Evolutionary conservation across 2,888 invertebrate genomes (phyloP).

Genomic region (Mechanitis mazaeus): DNA sequence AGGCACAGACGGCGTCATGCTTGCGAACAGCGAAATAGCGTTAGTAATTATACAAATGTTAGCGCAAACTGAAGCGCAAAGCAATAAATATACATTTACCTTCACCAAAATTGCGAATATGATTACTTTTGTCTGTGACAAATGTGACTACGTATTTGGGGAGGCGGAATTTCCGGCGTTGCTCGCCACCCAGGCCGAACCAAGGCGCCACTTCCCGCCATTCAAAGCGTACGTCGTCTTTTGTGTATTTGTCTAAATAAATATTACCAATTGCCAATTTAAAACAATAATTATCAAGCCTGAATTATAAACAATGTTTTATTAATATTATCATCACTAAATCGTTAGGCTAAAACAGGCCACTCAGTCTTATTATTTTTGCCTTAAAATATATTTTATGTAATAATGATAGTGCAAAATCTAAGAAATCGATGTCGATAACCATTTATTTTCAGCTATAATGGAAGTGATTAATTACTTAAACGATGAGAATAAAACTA

Average conservation of each 20-base stretch:
- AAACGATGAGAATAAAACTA: constrained; percentile 9
- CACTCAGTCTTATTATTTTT: constrained; percentile 11
- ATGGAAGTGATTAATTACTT: constrained; percentile 17
- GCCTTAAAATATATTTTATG: background rate
- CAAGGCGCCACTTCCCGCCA: constrained; percentile 77
- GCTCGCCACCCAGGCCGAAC: constrained; percentile 68
- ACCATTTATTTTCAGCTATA: constrained; percentile 11
- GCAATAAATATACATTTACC: constrained; percentile 77
- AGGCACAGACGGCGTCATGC: constrained; percentile 27
- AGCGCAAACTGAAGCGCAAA: constrained; percentile 70
- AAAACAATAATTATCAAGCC: too few relatives aligned
- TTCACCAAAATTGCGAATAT: constrained; percentile 79
- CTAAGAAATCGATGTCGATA: constrained; percentile 13
- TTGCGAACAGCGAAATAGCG: constrained; percentile 38
- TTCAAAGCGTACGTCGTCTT: constrained; percentile 77
- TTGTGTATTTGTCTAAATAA: constrained; percentile 77
- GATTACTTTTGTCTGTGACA: constrained; percentile 77
- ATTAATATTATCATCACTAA: too few relatives aligned
- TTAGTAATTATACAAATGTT: constrained; percentile 44
- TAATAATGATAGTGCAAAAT: constrained; percentile 13
- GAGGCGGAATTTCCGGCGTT: constrained; percentile 75
- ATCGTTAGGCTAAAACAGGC: background rate
- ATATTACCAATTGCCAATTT: background rate
- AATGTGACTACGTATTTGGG: constrained; percentile 81
- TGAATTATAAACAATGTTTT: too few relatives aligned